These are phyloP conservation scores for Romanomermis culicivorax DNA, from an alignment of 2,888 invertebrate species.

Conservation along the genomic window DNA sequence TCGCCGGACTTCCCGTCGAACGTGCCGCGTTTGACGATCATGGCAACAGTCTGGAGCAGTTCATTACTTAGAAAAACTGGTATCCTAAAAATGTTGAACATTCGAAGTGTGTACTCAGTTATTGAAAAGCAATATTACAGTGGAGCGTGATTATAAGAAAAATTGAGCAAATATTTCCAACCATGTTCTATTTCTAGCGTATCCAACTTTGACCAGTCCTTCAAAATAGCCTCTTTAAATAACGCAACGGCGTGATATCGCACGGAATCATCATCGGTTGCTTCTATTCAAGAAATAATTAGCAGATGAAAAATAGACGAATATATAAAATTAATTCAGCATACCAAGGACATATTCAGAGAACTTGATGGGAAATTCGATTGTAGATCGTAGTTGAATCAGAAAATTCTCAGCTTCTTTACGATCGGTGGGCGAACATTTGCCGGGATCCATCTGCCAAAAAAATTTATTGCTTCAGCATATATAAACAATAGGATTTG, in stretches of 20 bases:
- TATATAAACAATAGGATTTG: too few relatives aligned
- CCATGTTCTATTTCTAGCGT: conserved; percentile 47
- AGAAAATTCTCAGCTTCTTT: too few relatives aligned
- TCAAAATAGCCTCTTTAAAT: conserved; percentile 54
- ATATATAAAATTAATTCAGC: not conserved
- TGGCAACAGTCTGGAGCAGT: conserved; percentile 48
- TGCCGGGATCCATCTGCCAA: too few relatives aligned
- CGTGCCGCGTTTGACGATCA: conserved; percentile 62
- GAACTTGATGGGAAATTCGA: not conserved
- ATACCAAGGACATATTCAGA: not conserved
- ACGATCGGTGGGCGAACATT: too few relatives aligned
- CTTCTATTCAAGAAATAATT: not conserved
- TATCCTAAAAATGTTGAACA: conserved; percentile 33
- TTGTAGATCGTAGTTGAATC: too few relatives aligned
- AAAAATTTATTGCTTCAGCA: too few relatives aligned
- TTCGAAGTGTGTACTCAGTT: not conserved
- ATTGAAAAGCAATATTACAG: not conserved
- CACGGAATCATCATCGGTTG: conserved; percentile 37
- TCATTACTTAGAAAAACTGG: conserved; percentile 18
- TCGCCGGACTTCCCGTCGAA: conserved; percentile 41
- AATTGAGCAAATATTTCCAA: conserved; percentile 54
- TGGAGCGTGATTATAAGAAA: too few relatives aligned
- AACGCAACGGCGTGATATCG: conserved; percentile 65
- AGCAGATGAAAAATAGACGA: not conserved
- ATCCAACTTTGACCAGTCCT: conserved; percentile 58